phyloP scores from a whole-genome alignment of 2,113 vertebrate genomes.

The Larimichthys crocea region DNA sequence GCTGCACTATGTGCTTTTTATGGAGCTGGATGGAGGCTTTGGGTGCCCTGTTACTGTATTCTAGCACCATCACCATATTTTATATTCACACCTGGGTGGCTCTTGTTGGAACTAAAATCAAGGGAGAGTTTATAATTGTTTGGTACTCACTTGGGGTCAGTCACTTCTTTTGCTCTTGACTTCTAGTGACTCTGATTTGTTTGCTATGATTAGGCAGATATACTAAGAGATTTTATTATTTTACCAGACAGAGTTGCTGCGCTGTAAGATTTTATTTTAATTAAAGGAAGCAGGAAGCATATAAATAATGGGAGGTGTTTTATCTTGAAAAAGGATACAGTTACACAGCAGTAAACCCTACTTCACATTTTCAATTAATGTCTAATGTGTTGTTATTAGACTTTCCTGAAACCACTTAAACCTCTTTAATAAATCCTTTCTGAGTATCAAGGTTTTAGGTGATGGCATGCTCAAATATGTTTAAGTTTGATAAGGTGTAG shows the following conservation, averaged over 20 bases:
- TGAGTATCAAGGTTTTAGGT: not conserved
- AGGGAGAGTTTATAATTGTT: not conserved
- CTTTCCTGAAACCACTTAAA: not conserved
- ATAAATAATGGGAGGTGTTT: not conserved
- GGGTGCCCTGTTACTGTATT: not conserved
- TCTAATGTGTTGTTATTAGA: not conserved
- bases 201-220: not conserved
- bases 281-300: not conserved
- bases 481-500: not conserved
- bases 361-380: not conserved
- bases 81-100: not conserved
- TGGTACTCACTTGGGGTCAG: not conserved
- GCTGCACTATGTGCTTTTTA: conserved; percentile 12
- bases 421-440: not conserved
- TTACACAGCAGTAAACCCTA: not conserved
- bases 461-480: not conserved
- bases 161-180: not conserved
- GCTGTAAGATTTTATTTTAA: not conserved
- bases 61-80: conserved; percentile 22
- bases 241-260: not conserved
- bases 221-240: not conserved
- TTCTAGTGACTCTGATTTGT: not conserved
- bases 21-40: conserved; percentile 16
- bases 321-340: not conserved
- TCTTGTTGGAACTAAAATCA: conserved; percentile 7